These are phyloP conservation scores for Campylomormyrus numenius DNA, from an alignment of 2,113 vertebrate species.

Conservation along the genomic window DNA sequence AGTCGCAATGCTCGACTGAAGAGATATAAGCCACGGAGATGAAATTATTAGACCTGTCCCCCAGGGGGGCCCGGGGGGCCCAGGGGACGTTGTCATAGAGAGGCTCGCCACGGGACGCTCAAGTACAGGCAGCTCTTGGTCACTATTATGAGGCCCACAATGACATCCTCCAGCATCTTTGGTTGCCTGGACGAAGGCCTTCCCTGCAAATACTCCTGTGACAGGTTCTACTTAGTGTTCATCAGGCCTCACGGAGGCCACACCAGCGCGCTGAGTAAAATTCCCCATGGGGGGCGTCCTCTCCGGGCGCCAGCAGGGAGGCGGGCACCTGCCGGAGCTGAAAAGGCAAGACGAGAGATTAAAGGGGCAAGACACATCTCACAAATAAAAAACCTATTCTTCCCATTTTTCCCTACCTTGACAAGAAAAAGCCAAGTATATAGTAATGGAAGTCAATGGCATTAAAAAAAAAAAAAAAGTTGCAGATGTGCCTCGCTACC, in stretches of 20 bases:
- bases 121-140: slow-evolving; percentile 55
- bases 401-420: slow-evolving; percentile 56
- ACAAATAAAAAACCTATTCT: slow-evolving; percentile 47
- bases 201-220: slow-evolving; percentile 42
- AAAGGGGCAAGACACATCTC: slow-evolving; percentile 57
- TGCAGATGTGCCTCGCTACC: slow-evolving; percentile 22
- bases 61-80: slow-evolving; percentile 34
- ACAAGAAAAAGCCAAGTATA: slow-evolving; percentile 44
- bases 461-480: slow-evolving; percentile 25
- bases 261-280: slow-evolving; percentile 76
- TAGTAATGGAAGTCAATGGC: slow-evolving; percentile 57
- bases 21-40: slow-evolving; percentile 51
- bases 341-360: slow-evolving; percentile 68
- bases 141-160: slow-evolving; percentile 54
- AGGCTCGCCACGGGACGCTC: slow-evolving; percentile 42
- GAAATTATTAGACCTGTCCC: slow-evolving; percentile 60
- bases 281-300: slow-evolving; percentile 67
- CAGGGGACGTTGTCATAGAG: slow-evolving; percentile 41
- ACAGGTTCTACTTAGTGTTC: slow-evolving; percentile 71
- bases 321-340: slow-evolving; percentile 59
- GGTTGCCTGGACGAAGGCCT: slow-evolving; percentile 48
- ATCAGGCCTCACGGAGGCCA: slow-evolving; percentile 62
- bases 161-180: slow-evolving; percentile 54
- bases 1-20: slow-evolving; percentile 59
- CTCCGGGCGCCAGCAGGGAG: slow-evolving; percentile 65